Conservation (phyloP, 2,113 vertebrate genomes). For the Neomonachus schauinslandi region DNA sequence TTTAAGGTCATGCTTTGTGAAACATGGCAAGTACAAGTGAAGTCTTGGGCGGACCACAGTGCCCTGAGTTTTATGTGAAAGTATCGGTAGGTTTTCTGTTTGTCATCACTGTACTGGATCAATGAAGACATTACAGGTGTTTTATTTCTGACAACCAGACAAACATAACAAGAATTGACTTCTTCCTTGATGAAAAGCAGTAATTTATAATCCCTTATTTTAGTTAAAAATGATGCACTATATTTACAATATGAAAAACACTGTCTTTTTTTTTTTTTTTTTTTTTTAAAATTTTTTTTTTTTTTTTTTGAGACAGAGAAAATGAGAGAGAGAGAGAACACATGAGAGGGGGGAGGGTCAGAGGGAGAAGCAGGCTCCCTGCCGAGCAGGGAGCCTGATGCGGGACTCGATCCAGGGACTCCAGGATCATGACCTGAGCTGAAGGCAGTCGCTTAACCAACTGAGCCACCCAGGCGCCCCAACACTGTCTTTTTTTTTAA, state of each 20-base stretch:
- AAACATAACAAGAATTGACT: background rate
- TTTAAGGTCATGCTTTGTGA: slow-evolving; percentile 40
- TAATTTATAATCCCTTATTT: background rate
- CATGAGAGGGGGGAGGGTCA: too few relatives aligned
- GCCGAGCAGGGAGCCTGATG: too few relatives aligned
- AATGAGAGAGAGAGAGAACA: too few relatives aligned
- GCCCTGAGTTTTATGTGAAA: background rate
- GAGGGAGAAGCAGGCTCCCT: too few relatives aligned
- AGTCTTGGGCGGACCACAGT: background rate
- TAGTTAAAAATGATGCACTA: background rate
- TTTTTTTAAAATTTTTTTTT: too few relatives aligned
- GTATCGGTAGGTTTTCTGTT: background rate
- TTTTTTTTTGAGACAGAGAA: too few relatives aligned
- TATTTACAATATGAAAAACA: background rate
- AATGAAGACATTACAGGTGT: background rate
- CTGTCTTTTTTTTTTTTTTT: background rate
- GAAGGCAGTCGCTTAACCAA: too few relatives aligned
- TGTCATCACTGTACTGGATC: background rate
- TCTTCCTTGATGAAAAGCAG: background rate
- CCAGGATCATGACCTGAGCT: too few relatives aligned
- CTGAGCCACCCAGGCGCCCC: too few relatives aligned
- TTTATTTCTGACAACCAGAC: slow-evolving; percentile 24
- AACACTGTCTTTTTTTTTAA: too few relatives aligned
- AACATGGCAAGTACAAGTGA: background rate
- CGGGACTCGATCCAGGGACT: too few relatives aligned